These are phyloP conservation scores for Erpornis zantholeuca DNA, from an alignment of 2,113 vertebrate genomes.

Conservation along the genomic window DNA sequence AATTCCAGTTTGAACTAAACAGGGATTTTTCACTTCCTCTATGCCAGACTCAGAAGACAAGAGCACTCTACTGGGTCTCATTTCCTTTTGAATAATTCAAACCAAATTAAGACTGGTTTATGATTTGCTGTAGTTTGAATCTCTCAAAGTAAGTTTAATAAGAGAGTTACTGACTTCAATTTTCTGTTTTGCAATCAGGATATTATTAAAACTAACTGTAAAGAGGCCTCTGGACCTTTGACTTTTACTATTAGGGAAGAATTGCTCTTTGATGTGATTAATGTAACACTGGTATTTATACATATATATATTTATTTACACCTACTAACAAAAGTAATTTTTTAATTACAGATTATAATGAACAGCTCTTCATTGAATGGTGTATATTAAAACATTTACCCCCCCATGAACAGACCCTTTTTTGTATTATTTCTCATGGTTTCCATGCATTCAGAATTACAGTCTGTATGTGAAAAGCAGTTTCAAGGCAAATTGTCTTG, in stretches of 20 bases:
- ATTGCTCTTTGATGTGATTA: neutral
- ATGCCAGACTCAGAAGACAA: neutral
- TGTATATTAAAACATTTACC: neutral
- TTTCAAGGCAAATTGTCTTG: neutral
- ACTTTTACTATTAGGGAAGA: neutral
- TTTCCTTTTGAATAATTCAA: slow-evolving; percentile 31
- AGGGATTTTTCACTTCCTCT: neutral
- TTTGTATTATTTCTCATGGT: neutral
- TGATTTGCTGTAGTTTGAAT: neutral
- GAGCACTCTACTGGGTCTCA: neutral
- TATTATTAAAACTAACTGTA: neutral
- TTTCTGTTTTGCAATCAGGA: neutral
- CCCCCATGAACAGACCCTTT: neutral
- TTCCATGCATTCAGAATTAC: neutral
- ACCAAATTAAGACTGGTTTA: neutral
- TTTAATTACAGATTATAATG: neutral
- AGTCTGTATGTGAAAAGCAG: neutral
- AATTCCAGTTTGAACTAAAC: neutral
- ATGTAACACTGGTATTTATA: neutral
- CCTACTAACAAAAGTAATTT: neutral
- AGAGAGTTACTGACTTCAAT: neutral
- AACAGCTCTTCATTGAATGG: neutral
- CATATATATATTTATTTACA: neutral
- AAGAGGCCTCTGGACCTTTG: neutral
- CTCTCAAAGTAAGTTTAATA: neutral